A percentile compares a stretch with the other conserved stretches of the same genome.
phyloP scores from a whole-genome alignment of 2,113 vertebrate genomes.

The Trematomus loennbergii region DNA sequence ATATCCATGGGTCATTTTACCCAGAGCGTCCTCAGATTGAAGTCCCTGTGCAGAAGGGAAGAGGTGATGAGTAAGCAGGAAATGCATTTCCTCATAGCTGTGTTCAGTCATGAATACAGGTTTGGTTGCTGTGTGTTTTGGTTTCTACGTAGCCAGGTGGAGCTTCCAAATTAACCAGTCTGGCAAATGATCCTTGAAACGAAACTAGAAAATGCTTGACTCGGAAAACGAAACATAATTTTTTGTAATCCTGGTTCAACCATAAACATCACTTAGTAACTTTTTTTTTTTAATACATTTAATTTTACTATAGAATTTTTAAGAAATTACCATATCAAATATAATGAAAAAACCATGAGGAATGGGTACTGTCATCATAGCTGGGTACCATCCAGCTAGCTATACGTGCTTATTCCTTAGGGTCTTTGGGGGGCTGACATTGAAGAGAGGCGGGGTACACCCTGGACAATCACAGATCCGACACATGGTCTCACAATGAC shows the following conservation, averaged over 20 bases:
- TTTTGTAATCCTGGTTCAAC: no score
- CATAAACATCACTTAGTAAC: no score
- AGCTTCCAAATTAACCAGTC: conserved; percentile 17
- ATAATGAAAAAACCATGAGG: no score
- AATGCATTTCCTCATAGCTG: conserved; percentile 15
- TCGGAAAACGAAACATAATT: neutral
- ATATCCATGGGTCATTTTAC: conserved; percentile 45
- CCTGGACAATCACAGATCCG: no score
- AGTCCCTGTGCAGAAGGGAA: neutral
- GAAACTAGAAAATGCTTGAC: conserved; percentile 2
- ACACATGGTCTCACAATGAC: neutral
- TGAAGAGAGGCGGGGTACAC: no score
- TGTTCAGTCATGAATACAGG: neutral
- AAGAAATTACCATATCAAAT: no score
- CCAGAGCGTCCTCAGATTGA: conserved; percentile 10
- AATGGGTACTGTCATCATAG: no score
- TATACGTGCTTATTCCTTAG: no score
- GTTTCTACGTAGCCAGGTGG: conserved; percentile 15
- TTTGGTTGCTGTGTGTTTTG: conserved; percentile 10
- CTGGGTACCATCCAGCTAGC: no score
- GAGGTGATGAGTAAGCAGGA: conserved; percentile 19
- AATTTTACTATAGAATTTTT: no score
- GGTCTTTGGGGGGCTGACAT: no score
- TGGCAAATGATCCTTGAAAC: neutral
- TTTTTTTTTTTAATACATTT: no score